These are phyloP conservation scores for Biston stratarius DNA, from an alignment of 2,888 invertebrate genomes.

Conservation along the genomic window DNA sequence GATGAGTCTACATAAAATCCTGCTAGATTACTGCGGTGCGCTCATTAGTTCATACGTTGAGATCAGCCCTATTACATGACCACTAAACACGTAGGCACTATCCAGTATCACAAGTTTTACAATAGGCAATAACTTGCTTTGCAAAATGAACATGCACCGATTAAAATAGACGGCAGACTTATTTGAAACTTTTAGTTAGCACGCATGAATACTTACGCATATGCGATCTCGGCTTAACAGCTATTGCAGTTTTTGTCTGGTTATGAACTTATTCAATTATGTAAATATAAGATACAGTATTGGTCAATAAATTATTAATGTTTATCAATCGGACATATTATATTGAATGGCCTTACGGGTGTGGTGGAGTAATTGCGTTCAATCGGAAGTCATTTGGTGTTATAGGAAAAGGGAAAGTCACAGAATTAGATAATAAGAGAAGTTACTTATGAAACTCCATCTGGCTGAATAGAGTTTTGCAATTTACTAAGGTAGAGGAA, in stretches of 20 bases:
- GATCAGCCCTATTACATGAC: background rate
- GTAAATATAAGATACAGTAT: too few relatives aligned
- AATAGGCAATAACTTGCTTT: constrained; percentile 9
- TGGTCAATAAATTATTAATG: background rate
- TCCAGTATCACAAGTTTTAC: constrained; percentile 6
- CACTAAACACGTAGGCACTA: background rate
- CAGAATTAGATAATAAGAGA: constrained; percentile 3
- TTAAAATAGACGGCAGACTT: constrained; percentile 35
- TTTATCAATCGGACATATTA: too few relatives aligned
- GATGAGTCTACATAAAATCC: background rate
- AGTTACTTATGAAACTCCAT: constrained; percentile 22
- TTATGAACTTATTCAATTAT: too few relatives aligned
- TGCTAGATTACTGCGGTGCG: background rate
- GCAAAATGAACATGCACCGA: constrained; percentile 32
- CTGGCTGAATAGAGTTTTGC: background rate
- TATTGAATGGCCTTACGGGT: background rate
- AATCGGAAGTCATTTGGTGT: background rate
- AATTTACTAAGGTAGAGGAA: background rate
- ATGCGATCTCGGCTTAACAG: constrained; percentile 27
- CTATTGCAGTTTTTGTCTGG: too few relatives aligned
- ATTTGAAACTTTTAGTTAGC: constrained; percentile 34
- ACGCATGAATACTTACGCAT: constrained; percentile 18
- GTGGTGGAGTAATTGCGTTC: constrained; percentile 1
- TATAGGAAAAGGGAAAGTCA: constrained; percentile 7
- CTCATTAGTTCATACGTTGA: background rate